These are phyloP conservation scores for Acleris emargana DNA, from an alignment of 2,888 invertebrate genomes.

Conservation along the genomic window DNA sequence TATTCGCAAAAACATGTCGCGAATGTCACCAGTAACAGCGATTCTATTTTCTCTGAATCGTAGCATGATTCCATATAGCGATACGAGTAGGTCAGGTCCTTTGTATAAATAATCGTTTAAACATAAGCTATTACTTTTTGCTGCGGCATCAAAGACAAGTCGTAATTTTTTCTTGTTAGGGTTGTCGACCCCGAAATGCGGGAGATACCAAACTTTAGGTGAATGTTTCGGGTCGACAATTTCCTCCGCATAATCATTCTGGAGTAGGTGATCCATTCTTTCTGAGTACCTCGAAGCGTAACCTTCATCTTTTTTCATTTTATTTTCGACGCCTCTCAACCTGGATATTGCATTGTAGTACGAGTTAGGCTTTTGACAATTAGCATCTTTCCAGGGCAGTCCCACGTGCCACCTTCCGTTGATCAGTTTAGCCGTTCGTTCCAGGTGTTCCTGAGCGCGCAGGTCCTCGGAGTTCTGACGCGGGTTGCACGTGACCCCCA, in stretches of 20 bases:
- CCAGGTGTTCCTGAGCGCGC: slow-evolving; percentile 5
- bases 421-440: slow-evolving; percentile 1
- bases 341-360: slow-evolving; percentile 27
- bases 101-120: slow-evolving; percentile 39
- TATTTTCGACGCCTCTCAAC: not conserved
- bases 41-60: slow-evolving; percentile 19
- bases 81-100: slow-evolving; percentile 40
- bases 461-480: slow-evolving; percentile 35
- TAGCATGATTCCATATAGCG: slow-evolving; percentile 38
- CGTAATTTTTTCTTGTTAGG: slow-evolving; percentile 35
- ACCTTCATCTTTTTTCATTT: not conserved
- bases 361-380: slow-evolving; percentile 27
- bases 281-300: slow-evolving; percentile 3
- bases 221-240: not conserved
- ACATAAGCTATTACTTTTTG: slow-evolving; percentile 30
- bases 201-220: not conserved
- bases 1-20: slow-evolving; percentile 40
- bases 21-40: slow-evolving; percentile 38
- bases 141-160: slow-evolving; percentile 43
- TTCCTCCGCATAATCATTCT: slow-evolving; percentile 3
- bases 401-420: slow-evolving; percentile 41
- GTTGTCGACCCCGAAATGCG: slow-evolving; percentile 9
- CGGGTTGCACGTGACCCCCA: slow-evolving; percentile 37
- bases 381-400: slow-evolving; percentile 42
- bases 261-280: slow-evolving; percentile 1